Evolutionary conservation across 2,113 vertebrate genomes (phyloP).

Genomic region (Cyanoliseus patagonus): DNA sequence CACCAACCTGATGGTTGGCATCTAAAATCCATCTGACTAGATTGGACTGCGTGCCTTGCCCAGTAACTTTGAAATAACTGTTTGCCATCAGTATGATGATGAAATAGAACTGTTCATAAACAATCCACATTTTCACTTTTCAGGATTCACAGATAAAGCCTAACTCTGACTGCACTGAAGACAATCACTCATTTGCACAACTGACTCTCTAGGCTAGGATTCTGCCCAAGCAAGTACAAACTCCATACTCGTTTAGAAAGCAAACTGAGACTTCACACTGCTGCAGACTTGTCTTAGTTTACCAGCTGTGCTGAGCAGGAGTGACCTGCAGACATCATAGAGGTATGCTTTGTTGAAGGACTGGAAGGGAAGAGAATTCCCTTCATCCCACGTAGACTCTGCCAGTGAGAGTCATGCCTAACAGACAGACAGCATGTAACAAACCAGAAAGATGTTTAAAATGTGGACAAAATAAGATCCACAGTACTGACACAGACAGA

Average conservation of each 20-base stretch:
- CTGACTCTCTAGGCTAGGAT: background rate
- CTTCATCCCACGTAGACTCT: background rate
- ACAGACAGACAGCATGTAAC: rapidly evolving
- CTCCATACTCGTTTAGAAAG: background rate
- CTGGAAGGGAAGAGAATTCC: background rate
- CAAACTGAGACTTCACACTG: background rate
- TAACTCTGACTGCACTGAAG: background rate
- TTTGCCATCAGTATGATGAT: background rate
- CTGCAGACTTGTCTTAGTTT: background rate
- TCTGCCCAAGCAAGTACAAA: background rate
- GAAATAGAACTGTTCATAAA: background rate
- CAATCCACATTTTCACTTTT: background rate
- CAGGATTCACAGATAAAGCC: background rate
- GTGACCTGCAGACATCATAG: background rate
- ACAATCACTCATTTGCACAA: background rate
- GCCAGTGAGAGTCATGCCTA: background rate
- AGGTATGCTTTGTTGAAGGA: background rate
- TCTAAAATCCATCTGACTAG: background rate
- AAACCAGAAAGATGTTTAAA: background rate
- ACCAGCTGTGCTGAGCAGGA: too few relatives aligned
- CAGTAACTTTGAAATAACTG: background rate
- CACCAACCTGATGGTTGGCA: background rate
- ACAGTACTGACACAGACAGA: rapidly evolving
- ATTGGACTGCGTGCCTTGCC: background rate
- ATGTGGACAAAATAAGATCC: background rate